phyloP scores from a whole-genome alignment of 1,140 invertebrate species.

The Drosophila tropicalis region DNA sequence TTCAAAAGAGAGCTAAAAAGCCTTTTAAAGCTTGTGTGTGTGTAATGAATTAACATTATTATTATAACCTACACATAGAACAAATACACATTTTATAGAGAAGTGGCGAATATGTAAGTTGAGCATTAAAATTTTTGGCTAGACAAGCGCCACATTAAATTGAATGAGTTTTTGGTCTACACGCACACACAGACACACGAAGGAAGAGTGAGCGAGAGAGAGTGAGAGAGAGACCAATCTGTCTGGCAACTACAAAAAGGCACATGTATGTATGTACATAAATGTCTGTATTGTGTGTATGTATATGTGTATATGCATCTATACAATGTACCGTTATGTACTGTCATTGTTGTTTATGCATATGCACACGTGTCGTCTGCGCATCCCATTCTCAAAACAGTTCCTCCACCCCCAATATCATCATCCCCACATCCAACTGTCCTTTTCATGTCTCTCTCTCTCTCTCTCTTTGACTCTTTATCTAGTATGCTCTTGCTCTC shows the following conservation, averaged over 20 bases:
- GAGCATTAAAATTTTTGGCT: constrained; percentile 68
- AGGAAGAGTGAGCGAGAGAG: constrained; percentile 8
- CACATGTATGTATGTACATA: constrained; percentile 2
- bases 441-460: constrained; percentile 13
- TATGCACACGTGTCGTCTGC: constrained; percentile 72
- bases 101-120: constrained; percentile 21
- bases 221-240: constrained; percentile 5
- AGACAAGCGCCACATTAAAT: constrained; percentile 75
- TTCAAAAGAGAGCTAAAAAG: constrained; percentile 18
- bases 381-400: constrained; percentile 26
- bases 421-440: constrained; percentile 13
- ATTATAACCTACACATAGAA: too few relatives aligned
- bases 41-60: not conserved
- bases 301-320: constrained; percentile 19
- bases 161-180: constrained; percentile 57
- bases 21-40: constrained; percentile 34
- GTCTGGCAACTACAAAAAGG: constrained; percentile 63
- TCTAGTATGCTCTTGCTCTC: constrained; percentile 34
- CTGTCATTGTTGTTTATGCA: constrained; percentile 62
- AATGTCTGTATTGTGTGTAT: constrained; percentile 9
- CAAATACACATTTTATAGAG: not conserved
- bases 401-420: too few relatives aligned
- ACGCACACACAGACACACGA: constrained; percentile 19
- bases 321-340: constrained; percentile 47
- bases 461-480: constrained; percentile 27